Evolutionary conservation across 2,888 invertebrate species (phyloP).

Genomic region (Seira musarum): DNA sequence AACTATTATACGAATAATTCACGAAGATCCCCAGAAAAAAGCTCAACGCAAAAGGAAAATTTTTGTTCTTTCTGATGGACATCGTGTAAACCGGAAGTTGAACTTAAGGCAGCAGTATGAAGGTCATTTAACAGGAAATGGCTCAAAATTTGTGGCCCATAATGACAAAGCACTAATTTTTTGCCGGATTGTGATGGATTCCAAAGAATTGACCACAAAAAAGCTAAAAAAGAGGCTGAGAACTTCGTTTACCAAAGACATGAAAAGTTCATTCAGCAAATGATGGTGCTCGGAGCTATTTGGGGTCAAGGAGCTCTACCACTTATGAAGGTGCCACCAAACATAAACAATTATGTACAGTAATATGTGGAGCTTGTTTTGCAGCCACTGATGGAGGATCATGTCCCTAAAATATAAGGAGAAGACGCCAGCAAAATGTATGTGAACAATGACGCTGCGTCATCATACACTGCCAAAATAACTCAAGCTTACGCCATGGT

Average conservation of each 20-base stretch:
- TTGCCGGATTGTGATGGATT: neutral
- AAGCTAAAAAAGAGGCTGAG: neutral
- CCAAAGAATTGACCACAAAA: neutral
- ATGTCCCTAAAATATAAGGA: too few relatives aligned
- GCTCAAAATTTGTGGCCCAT: slow-evolving; percentile 28
- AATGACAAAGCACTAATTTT: slow-evolving; percentile 39
- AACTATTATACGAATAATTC: too few relatives aligned
- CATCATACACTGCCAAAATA: too few relatives aligned
- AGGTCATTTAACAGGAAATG: slow-evolving; percentile 23
- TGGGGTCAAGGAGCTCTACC: slow-evolving; percentile 21
- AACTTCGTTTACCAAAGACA: neutral
- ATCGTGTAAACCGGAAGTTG: too few relatives aligned
- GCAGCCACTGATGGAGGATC: slow-evolving; percentile 24
- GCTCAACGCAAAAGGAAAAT: too few relatives aligned
- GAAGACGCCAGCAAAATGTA: too few relatives aligned
- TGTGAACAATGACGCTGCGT: too few relatives aligned
- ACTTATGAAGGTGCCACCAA: slow-evolving; percentile 39
- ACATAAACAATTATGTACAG: slow-evolving; percentile 34
- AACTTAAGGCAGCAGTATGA: slow-evolving; percentile 40
- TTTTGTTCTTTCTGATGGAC: too few relatives aligned
- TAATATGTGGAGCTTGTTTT: slow-evolving; percentile 34
- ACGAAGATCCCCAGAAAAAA: too few relatives aligned
- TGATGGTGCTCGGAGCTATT: slow-evolving; percentile 41
- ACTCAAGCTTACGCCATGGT: too few relatives aligned
- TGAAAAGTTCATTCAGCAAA: slow-evolving; percentile 11